Evolutionary conservation across 1,140 invertebrate species (phyloP), one percentile per base, ranked within the genome.

Genomic region (Coboldia fuscipes): DNA sequence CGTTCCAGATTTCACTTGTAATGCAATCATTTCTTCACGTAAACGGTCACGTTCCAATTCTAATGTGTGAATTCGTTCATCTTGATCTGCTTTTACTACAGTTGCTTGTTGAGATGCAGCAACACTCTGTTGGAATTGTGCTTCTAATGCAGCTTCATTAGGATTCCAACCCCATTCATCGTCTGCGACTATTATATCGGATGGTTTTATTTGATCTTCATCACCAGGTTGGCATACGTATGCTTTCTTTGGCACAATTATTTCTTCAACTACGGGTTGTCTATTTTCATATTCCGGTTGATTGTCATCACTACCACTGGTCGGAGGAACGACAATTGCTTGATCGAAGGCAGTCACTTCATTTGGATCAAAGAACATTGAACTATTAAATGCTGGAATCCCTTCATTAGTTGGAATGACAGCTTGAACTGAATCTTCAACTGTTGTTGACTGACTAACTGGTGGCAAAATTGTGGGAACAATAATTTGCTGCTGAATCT

Each of bases 1-100:
- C 56, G 78, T 80, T 6, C 61, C 58, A 17, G 67, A 66, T 42
- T 75, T 76, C 2, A 63, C 43, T 44, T 79, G 72, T 19, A 60
- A 51, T 4, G 61, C 51, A 37, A 63, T 61, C 6, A 72, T 56
- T 30, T 77, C 72, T 16, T 66, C 56, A n/a, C 58, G 45, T 4
- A 66, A 39, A 13, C 47, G 50, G 2, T 53, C 42, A 19, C 61
- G 57, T 31, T 70, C 61, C 0, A 47, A 26, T 39, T 16, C 12
- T 35, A 37, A 3, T 9, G 10, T 22, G 9, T 27, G 24, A 27
- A 27, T 4, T 27, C 14, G 24, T 3, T n/a, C 12, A 12, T 27
- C 14, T 10, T n/a, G 4, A 14, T 10, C 24, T 30, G 28, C 20
- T 35, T 35, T 47, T 41, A 2, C 19, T 4, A n/a, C 15, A 38